These are phyloP conservation scores for Gasteruption jaculator DNA, from an alignment of 2,888 invertebrate species.

Conservation along the genomic window DNA sequence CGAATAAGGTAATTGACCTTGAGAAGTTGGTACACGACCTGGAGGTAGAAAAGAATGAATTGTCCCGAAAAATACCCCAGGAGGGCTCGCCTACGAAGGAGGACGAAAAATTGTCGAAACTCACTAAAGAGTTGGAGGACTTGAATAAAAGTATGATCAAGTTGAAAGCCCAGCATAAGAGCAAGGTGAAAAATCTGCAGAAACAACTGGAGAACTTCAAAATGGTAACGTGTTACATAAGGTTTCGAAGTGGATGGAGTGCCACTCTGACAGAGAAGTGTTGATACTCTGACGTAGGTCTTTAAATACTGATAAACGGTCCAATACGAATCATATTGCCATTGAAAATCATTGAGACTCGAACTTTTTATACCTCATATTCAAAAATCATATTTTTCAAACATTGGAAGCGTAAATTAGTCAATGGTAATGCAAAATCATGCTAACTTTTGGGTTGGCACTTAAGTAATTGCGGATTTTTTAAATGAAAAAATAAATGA, in stretches of 20 bases:
- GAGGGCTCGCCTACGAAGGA: slow-evolving; percentile 32
- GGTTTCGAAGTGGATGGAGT: slow-evolving; percentile 3
- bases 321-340: too few relatives aligned
- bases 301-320: too few relatives aligned
- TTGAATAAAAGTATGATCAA: slow-evolving; percentile 75
- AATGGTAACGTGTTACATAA: slow-evolving; percentile 47
- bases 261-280: background rate
- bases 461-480: too few relatives aligned
- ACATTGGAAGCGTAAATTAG: too few relatives aligned
- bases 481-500: too few relatives aligned
- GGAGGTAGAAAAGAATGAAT: slow-evolving; percentile 34
- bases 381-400: too few relatives aligned
- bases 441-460: too few relatives aligned
- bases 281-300: too few relatives aligned
- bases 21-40: slow-evolving; percentile 36
- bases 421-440: too few relatives aligned
- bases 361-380: too few relatives aligned
- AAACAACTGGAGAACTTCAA: slow-evolving; percentile 58
- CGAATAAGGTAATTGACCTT: slow-evolving; percentile 34
- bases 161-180: slow-evolving; percentile 67
- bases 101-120: slow-evolving; percentile 50
- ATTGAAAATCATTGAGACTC: too few relatives aligned
- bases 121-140: slow-evolving; percentile 69
- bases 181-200: slow-evolving; percentile 71
- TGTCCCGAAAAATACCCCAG: slow-evolving; percentile 25